A percentile compares a stretch with the other conserved stretches of the same genome.
Conservation (phyloP, 2,888 invertebrate species). For the Allophyes oxyacanthae region DNA sequence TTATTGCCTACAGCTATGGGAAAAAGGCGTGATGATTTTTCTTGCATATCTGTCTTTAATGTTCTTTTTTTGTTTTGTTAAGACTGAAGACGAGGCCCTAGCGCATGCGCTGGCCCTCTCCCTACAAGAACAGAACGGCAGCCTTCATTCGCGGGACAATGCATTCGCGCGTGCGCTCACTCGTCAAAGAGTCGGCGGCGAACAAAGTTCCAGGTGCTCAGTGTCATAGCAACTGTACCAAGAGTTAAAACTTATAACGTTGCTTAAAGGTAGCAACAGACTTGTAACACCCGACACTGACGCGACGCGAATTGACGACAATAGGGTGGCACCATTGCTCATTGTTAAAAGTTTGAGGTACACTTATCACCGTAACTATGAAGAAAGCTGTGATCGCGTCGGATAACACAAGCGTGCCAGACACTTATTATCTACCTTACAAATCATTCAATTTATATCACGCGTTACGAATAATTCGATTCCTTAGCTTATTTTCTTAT, state of each 20-base stretch:
- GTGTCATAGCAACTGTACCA: conserved; percentile 69
- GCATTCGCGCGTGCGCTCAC: conserved; percentile 86
- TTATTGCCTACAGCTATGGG: no score
- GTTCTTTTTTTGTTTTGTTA: conserved; percentile 40
- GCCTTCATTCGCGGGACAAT: conserved; percentile 77
- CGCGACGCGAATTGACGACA: neutral
- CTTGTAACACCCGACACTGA: neutral
- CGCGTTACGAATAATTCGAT: conserved; percentile 1
- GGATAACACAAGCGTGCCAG: neutral
- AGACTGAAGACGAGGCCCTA: conserved; percentile 97
- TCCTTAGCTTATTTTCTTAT: neutral
- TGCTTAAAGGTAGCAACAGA: neutral
- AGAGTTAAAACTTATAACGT: neutral
- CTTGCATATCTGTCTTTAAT: neutral
- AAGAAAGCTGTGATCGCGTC: neutral
- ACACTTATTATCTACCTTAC: no score
- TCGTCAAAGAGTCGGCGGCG: conserved; percentile 81
- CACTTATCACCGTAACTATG: no score
- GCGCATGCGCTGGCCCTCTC: conserved; percentile 95
- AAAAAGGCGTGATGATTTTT: no score
- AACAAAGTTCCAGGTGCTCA: conserved; percentile 76
- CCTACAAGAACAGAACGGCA: conserved; percentile 85
- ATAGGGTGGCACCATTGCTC: neutral
- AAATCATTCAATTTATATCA: neutral
- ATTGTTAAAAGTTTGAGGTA: no score